A percentile compares a stretch with the other conserved stretches of the same genome.
Conservation (phyloP, 1,140 invertebrate species). For the Spodoptera frugiperda region DNA sequence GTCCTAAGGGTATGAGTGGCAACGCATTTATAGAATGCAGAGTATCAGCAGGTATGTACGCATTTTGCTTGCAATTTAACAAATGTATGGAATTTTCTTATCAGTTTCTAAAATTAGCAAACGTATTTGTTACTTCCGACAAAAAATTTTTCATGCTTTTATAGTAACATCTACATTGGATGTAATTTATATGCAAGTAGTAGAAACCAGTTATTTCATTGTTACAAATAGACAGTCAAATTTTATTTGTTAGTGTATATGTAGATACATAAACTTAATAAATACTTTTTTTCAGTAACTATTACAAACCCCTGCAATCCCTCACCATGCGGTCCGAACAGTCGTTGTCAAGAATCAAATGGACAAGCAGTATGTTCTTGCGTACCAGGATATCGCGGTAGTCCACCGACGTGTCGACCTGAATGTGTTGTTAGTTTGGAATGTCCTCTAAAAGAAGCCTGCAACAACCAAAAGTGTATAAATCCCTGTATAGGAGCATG, state of each 20-base stretch:
- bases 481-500: slow-evolving; percentile 92
- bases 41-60: slow-evolving; percentile 70
- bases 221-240: neutral
- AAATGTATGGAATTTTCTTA: no score
- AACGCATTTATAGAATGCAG: slow-evolving; percentile 92
- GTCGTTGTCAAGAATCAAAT: slow-evolving; percentile 87
- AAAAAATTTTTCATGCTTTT: no score
- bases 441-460: slow-evolving; percentile 88
- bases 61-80: neutral
- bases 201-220: neutral
- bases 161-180: no score
- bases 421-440: slow-evolving; percentile 90
- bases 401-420: slow-evolving; percentile 88
- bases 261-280: no score
- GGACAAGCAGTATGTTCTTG: slow-evolving; percentile 88
- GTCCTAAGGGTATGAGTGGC: slow-evolving; percentile 89
- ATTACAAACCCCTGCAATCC: slow-evolving; percentile 87
- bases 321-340: slow-evolving; percentile 89
- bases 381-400: slow-evolving; percentile 86
- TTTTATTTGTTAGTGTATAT: no score
- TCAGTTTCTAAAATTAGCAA: no score
- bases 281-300: slow-evolving; percentile 59
- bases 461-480: slow-evolving; percentile 90
- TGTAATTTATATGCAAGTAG: no score
- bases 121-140: no score